These are phyloP conservation scores for Octodon degus DNA, from an alignment of 2,113 vertebrate genomes.

Conservation along the genomic window DNA sequence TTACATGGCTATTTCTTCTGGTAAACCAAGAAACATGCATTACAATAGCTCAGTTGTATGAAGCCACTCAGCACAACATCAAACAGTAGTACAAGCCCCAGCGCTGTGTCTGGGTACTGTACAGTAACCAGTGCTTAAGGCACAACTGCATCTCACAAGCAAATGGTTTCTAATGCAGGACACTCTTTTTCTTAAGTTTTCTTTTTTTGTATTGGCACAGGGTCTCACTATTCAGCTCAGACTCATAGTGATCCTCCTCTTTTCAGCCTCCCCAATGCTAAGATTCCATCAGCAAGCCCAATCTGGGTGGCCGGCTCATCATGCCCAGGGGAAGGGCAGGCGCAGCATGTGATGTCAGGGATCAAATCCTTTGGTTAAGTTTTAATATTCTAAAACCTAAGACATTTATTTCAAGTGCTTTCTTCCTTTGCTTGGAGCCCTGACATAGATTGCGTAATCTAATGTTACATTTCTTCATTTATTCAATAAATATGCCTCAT, in stretches of 20 bases:
- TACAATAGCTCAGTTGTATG: neutral
- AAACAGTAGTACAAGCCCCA: neutral
- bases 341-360: too few species aligned
- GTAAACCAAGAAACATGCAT: neutral
- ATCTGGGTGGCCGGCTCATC: too few species aligned
- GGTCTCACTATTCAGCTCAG: too few species aligned
- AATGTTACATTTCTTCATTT: neutral
- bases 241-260: too few species aligned
- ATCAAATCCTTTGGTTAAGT: neutral
- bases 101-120: neutral
- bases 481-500: neutral
- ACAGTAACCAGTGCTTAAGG: neutral
- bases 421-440: neutral
- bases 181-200: neutral
- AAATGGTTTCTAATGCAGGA: neutral
- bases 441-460: neutral
- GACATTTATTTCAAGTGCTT: neutral
- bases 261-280: too few species aligned
- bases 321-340: too few species aligned
- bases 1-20: neutral
- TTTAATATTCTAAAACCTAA: constrained; percentile 14
- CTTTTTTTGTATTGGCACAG: too few species aligned
- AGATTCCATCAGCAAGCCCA: too few species aligned
- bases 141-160: neutral
- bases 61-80: neutral